These are phyloP conservation scores for Lysandra bellargus DNA, from an alignment of 2,888 invertebrate species.

Conservation along the genomic window DNA sequence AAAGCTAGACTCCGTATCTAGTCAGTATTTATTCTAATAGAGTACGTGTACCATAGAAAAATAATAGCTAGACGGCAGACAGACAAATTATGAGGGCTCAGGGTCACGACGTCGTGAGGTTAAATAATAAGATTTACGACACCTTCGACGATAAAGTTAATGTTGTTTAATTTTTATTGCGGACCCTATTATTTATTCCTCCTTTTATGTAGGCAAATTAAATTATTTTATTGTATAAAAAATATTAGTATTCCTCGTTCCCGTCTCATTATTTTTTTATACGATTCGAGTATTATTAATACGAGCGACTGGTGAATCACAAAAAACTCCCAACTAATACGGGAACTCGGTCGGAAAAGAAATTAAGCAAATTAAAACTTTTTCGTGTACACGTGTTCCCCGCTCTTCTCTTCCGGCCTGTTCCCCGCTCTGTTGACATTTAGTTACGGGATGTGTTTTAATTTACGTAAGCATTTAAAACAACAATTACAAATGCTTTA, in stretches of 20 bases:
- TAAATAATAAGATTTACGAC: background rate
- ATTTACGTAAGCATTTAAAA: constrained; percentile 22
- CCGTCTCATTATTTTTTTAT: background rate
- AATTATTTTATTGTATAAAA: background rate
- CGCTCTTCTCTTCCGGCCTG: background rate
- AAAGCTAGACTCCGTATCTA: background rate
- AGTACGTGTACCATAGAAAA: background rate
- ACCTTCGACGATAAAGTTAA: background rate
- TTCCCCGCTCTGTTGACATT: constrained; percentile 6
- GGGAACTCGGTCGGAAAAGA: background rate
- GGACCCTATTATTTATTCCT: background rate
- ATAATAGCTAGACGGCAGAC: background rate
- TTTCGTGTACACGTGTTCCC: background rate
- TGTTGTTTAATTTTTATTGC: background rate
- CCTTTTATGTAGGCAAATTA: background rate
- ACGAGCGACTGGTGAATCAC: background rate
- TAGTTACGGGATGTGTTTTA: constrained; percentile 7
- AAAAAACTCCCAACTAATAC: background rate
- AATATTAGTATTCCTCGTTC: background rate
- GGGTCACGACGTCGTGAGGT: background rate
- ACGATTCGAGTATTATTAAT: background rate
- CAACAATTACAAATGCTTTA: constrained; percentile 10
- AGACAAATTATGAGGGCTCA: background rate
- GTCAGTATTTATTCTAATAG: background rate
- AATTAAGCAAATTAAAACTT: background rate